Conservation (phyloP, 2,113 vertebrate species). For the Centropristis striata region DNA sequence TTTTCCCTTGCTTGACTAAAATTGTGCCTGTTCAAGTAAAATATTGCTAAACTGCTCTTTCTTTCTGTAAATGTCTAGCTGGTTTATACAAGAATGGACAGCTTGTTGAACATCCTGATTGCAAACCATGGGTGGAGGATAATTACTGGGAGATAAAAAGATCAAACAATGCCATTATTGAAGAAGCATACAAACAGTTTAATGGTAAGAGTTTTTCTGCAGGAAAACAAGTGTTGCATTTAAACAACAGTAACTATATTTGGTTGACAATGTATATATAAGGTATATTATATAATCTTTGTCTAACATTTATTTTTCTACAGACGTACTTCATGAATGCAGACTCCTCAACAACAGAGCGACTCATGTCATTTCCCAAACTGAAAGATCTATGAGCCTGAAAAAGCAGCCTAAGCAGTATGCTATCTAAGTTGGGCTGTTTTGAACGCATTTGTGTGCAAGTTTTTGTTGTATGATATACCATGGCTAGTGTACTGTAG, state of each 20-base stretch:
- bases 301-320: not conserved
- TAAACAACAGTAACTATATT: not conserved
- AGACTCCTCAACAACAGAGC: constrained; percentile 88
- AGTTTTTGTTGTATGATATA: constrained; percentile 44
- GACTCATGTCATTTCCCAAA: constrained; percentile 85
- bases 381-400: constrained; percentile 82
- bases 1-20: not conserved
- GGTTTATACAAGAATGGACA: constrained; percentile 86
- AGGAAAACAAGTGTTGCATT: not conserved
- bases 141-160: constrained; percentile 87
- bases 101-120: constrained; percentile 79
- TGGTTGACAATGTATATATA: not conserved
- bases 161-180: constrained; percentile 85
- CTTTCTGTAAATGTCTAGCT: constrained; percentile 62
- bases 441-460: constrained; percentile 25
- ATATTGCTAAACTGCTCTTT: not conserved
- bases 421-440: constrained; percentile 76
- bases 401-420: constrained; percentile 87
- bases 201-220: constrained; percentile 75
- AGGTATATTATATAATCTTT: not conserved
- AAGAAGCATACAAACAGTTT: constrained; percentile 88
- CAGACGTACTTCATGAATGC: constrained; percentile 89
- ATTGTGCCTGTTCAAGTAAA: not conserved
- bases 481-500: constrained; percentile 68
- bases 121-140: constrained; percentile 88